phyloP scores from a whole-genome alignment of 2,888 invertebrate genomes.

The Bruchidius siliquastri region DNA sequence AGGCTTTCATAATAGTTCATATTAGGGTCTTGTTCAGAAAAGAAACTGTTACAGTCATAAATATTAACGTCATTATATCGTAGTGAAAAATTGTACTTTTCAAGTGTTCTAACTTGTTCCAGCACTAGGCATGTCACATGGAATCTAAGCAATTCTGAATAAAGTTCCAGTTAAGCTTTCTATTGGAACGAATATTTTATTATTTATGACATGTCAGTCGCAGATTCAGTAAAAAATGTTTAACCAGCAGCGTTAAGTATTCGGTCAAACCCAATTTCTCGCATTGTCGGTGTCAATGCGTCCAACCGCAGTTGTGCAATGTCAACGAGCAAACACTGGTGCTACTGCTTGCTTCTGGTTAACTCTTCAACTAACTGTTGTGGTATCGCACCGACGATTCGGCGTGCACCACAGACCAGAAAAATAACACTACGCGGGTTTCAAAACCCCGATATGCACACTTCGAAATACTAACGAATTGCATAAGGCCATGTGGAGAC shows the following conservation, averaged over 20 bases:
- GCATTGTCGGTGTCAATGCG: not conserved
- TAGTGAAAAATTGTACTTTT: too few species aligned
- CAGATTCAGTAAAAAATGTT: not conserved
- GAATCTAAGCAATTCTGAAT: too few species aligned
- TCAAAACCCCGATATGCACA: not conserved
- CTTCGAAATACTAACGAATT: not conserved
- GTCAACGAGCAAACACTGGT: not conserved
- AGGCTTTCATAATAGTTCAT: too few species aligned
- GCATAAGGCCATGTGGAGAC: not conserved
- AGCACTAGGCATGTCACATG: too few species aligned
- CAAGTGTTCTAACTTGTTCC: too few species aligned
- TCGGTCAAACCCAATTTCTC: not conserved
- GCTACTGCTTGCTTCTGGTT: not conserved
- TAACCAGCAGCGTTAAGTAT: not conserved
- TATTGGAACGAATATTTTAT: not conserved
- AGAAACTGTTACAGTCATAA: too few species aligned
- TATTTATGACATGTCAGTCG: not conserved
- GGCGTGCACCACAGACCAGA: not conserved
- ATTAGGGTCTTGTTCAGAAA: too few species aligned
- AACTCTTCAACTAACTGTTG: not conserved
- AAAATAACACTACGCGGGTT: not conserved
- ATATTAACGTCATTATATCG: too few species aligned
- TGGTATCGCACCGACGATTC: not conserved
- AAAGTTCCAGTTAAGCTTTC: too few species aligned
- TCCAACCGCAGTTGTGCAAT: not conserved